Base-by-base conservation (phyloP, 2,888 invertebrate genomes). In the Phyllotreta striolata region DNA sequence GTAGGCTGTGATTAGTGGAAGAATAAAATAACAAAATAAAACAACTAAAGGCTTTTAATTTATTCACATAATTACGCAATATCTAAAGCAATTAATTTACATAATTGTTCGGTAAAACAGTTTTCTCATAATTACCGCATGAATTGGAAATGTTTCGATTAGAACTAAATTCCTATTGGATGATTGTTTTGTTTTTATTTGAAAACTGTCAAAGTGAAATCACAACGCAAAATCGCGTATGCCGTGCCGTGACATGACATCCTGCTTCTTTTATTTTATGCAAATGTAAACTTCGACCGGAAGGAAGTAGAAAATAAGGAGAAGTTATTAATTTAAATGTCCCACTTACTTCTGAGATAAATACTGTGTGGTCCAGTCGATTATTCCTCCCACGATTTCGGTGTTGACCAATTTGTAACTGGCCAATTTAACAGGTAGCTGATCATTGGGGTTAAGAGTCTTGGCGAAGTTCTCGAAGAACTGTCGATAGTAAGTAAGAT, bases 301-400 rank as follows among this genome's bases (percentile, higher is more conserved):
- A 62, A 62, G 56, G 62, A 63, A 59, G 63, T 57, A 59, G 55
- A 44, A 59, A 55, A 40, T 56, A 40, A 43, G 10, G 37, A 59
- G 14, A 24, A 49, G 43, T 62, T 38, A 62, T 43, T 9, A 12
- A 46, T 14, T 56, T 24, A 14, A 13, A 7, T 43, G 41, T 46
- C 55, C 61, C 64, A 85, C 88, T 89, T 83, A 92, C 92, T 89
- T 90, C 81, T 89, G 88, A 72, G 87, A 87, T 75, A 92, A 84
- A 83, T 91, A 92, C 79, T 91, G 90, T 61, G 90, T 85, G 55
- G 87, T 88, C 89, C 91, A 91, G 80, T 90, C 89, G 63, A 91
- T 85, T 67, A 91, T 87, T 79, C 91, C 91, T 51, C 91, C 92
- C 72, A 87, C 84, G 64, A 92, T 83, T 83, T 92, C 92, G 7